Base-by-base conservation (phyloP, 92 coral and sea anemone genomes). In the Epizoanthus rinbou region DNA sequence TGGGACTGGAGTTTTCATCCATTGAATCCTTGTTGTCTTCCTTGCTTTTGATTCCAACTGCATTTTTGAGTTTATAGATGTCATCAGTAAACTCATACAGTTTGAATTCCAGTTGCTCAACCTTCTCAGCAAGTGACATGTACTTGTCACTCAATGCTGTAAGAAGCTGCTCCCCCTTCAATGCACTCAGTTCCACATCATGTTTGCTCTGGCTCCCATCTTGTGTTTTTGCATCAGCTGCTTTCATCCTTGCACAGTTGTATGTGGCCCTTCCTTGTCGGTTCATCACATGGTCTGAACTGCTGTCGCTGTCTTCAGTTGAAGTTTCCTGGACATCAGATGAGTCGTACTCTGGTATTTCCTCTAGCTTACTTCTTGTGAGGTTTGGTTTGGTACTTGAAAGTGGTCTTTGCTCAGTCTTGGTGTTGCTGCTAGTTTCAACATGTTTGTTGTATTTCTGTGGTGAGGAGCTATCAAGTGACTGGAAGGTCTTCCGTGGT, bases 1-100 rank as follows among this genome's bases (percentile, higher is more conserved):
- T 69, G 0, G 57, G 70, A 23, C n/a, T 24, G 37, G 82, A 5
- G 5, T 54, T 73, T 24, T 33, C 76, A 7, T 62, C 87, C 50
- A 68, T 81, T 24, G 41, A 23, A 21, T 64, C 39, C 6, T 81
- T 84, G 59, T 82, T 75, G 21, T 65, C 52, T 25, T 75, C 85
- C 54, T 23, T 72, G 41, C 80, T 92, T 71, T 91, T 89, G 22
- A 91, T 83, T 25, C 98, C 98, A 74, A 93, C 88, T 33, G 85
- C 88, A 70, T 79, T 80, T 66, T 91, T 93, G 79, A 93, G 85
- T 84, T 89, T 93, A 17, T 76, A 88, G 35, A 93, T 82, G 67
- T 93, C 98, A 59, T 93, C 95, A 41, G 93, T 80, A 68, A 93
- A 93, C 68, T 93, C 98, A 89, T 75, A 87, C 90, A 93, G 83